These are phyloP conservation scores for Oscheius onirici DNA, from an alignment of 2,888 invertebrate genomes.

Conservation along the genomic window DNA sequence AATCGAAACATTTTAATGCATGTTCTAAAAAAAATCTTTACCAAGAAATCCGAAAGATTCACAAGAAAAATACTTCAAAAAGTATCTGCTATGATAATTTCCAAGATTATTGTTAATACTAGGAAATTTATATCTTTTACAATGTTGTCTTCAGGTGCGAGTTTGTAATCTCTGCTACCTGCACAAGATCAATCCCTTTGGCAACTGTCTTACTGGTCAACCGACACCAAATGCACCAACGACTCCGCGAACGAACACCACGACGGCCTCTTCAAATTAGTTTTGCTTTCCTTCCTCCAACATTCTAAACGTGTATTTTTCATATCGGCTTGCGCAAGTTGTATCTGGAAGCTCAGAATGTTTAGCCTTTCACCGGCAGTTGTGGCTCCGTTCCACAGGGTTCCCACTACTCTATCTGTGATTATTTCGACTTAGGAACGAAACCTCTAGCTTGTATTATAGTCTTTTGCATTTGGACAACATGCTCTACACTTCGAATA, in stretches of 20 bases:
- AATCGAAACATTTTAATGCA: too few relatives aligned
- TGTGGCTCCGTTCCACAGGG: conserved; percentile 4
- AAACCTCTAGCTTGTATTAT: too few relatives aligned
- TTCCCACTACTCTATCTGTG: conserved; percentile 1
- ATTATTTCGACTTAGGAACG: background rate
- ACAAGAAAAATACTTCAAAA: too few relatives aligned
- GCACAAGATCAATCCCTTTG: conserved; percentile 69
- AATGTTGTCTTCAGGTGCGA: conserved; percentile 64
- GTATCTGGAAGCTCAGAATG: background rate
- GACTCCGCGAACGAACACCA: background rate
- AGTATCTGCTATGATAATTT: too few relatives aligned
- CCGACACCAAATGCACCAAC: background rate
- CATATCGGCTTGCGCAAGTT: conserved; percentile 10
- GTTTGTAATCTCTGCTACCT: conserved; percentile 71
- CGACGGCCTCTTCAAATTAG: background rate
- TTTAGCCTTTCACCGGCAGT: background rate
- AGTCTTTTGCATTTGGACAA: too few relatives aligned
- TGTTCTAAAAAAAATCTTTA: too few relatives aligned
- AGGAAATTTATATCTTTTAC: too few relatives aligned
- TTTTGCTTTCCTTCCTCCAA: background rate
- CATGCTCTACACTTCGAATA: too few relatives aligned
- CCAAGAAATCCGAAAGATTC: too few relatives aligned
- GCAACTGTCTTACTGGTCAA: conserved; percentile 34
- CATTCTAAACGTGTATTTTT: background rate
- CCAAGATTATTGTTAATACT: too few relatives aligned